Evolutionary conservation across 1,140 invertebrate species (phyloP).

Genomic region (Drosophila nasuta): DNA sequence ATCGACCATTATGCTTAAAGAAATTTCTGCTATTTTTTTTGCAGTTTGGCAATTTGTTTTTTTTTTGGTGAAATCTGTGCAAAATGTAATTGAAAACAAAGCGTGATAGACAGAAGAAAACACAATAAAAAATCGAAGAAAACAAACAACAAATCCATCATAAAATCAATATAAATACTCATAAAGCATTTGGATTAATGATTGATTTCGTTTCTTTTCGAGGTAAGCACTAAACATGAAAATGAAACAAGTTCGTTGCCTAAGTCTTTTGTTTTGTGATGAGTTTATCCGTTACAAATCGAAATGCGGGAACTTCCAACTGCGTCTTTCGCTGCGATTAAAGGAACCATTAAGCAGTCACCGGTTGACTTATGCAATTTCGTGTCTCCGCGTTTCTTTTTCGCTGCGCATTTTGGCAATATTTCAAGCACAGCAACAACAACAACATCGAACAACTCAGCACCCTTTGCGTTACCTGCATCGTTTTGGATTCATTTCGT

Average conservation of each 20-base stretch:
- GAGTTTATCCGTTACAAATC: not conserved
- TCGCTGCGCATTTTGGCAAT: slow-evolving; percentile 22
- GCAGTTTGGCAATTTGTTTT: slow-evolving; percentile 47
- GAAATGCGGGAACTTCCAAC: not conserved
- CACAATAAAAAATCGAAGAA: slow-evolving; percentile 19
- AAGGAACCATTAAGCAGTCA: slow-evolving; percentile 7
- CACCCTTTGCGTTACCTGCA: slow-evolving; percentile 27
- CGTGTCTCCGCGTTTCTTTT: slow-evolving; percentile 9
- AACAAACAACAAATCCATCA: slow-evolving; percentile 31
- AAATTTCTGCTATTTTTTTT: slow-evolving; percentile 46
- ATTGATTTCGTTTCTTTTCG: slow-evolving; percentile 33
- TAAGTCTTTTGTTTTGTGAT: slow-evolving; percentile 56
- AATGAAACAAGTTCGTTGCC: slow-evolving; percentile 50
- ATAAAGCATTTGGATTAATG: slow-evolving; percentile 43
- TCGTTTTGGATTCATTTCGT: slow-evolving; percentile 20
- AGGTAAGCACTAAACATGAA: slow-evolving; percentile 49
- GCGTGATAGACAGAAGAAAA: slow-evolving; percentile 38
- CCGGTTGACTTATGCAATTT: slow-evolving; percentile 45
- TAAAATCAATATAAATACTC: slow-evolving; percentile 39
- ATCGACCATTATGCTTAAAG: slow-evolving; percentile 41
- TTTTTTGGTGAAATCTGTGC: slow-evolving; percentile 65
- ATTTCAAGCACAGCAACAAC: slow-evolving; percentile 25
- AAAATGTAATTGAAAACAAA: slow-evolving; percentile 72
- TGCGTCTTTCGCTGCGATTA: not conserved
- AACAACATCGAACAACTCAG: not conserved